These are phyloP conservation scores for Drosophila repletoides DNA, from an alignment of 1,140 invertebrate species.

Conservation along the genomic window DNA sequence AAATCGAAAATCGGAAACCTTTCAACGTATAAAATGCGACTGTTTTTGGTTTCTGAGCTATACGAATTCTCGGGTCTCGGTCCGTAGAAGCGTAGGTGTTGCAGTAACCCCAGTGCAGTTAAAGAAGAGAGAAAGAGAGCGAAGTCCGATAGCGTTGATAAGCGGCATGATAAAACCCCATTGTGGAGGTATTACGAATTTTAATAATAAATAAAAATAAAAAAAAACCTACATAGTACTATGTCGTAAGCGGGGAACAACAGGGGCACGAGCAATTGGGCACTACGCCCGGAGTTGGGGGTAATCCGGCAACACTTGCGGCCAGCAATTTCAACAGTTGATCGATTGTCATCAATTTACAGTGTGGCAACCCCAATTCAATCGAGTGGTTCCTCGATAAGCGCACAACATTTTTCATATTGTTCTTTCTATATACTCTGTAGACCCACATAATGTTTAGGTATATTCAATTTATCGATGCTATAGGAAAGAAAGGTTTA, in stretches of 20 bases:
- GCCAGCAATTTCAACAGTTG: conserved; percentile 27
- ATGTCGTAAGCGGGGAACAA: not conserved
- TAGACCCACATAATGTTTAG: too few relatives aligned
- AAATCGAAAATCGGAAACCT: conserved; percentile 11
- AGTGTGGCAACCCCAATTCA: conserved; percentile 26
- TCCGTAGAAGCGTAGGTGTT: conserved; percentile 19
- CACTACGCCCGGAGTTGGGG: not conserved
- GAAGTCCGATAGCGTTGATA: conserved; percentile 39
- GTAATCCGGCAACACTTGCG: conserved; percentile 25
- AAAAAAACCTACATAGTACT: not conserved
- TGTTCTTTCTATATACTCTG: too few relatives aligned
- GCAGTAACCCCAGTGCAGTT: conserved; percentile 15
- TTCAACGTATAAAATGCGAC: conserved; percentile 22
- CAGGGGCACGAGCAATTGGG: not conserved
- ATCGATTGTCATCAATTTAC: conserved; percentile 31
- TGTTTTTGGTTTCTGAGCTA: conserved; percentile 29
- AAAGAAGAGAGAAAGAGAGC: not conserved
- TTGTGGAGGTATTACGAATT: conserved; percentile 44
- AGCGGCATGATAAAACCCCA: conserved; percentile 33
- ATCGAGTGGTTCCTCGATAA: conserved; percentile 2
- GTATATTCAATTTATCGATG: too few relatives aligned
- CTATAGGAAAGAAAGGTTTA: too few relatives aligned
- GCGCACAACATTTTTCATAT: not conserved
- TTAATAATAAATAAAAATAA: conserved; percentile 41
- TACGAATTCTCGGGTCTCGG: not conserved